Evolutionary conservation across 2,888 invertebrate genomes (phyloP), one percentile per base, ranked within the genome.

Genomic region (Zele albiditarsus): DNA sequence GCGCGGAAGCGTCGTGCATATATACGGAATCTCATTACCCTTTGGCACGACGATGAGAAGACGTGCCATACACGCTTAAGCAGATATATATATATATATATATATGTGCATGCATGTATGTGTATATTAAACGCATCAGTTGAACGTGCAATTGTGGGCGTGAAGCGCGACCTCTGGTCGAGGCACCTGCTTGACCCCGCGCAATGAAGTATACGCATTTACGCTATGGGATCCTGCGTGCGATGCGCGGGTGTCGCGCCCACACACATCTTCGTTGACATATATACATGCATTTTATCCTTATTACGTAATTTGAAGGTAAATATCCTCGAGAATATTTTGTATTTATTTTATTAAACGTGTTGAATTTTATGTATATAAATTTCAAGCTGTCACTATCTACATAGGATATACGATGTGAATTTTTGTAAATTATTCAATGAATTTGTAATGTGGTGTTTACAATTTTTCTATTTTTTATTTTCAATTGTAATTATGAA

Each of bases 181-280:
- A 81, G 81, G 84, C 88, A 88, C 88, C 88, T 88, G 88, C 86
- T 85, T 88, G 88, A 88, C 88, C 88, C 82, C 83, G 76, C 73
- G 74, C 63, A 12, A 33, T 12, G 10, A 38, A 38, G 60, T 27
- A 60, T n/a, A 60, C 31, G 20, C 28, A 58, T 62, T 60, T 60
- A 71, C 46, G 46, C 46, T 38, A 63, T 71, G 25, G 77, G 78
- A 75, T 78, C 28, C 77, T 75, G 80, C 77, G 78, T 77, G 81
- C 77, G 77, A 79, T 81, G 76, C 79, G 76, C 76, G 69, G 65
- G 60, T 65, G 33, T 60, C 70, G 66, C 70, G 66, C 74, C 69
- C 71, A 74, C 70, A 53, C 66, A 42, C 25, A 71, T 46, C 62
- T 62, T 71, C 20, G 4, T n/a, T n/a, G 60, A 58, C 10, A 60